These are phyloP conservation scores for Myioborus melanocephalus DNA, from an alignment of 2,797 vertebrate genomes.

Conservation along the genomic window DNA sequence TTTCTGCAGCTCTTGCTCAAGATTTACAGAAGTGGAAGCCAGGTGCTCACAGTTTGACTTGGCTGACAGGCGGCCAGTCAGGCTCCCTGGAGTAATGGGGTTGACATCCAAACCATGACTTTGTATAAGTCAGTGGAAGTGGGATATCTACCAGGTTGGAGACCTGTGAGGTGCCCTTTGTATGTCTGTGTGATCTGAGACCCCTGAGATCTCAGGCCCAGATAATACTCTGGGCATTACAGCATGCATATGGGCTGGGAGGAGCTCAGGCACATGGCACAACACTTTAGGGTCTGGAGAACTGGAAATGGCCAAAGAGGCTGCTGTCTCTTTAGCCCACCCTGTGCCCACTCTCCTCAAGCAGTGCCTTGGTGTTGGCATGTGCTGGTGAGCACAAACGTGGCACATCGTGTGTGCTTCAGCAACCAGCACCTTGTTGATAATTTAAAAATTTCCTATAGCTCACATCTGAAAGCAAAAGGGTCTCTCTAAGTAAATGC, in stretches of 20 bases:
- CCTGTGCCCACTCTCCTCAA: background rate
- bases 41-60: background rate
- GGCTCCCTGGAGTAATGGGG: background rate
- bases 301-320: background rate
- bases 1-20: background rate
- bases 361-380: background rate
- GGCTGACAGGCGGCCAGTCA: background rate
- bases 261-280: accelerated
- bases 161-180: background rate
- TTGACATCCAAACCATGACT: background rate
- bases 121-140: background rate
- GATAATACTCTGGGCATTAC: background rate
- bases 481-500: background rate
- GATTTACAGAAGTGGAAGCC: background rate
- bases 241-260: background rate
- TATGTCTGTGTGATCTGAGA: background rate
- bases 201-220: background rate
- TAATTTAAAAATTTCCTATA: background rate
- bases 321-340: background rate
- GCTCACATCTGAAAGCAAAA: background rate
- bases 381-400: background rate
- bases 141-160: accelerated
- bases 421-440: background rate
- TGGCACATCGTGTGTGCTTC: background rate
- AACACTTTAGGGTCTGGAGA: background rate